These are phyloP conservation scores for Tenthredo amoena DNA, from an alignment of 2,888 invertebrate genomes.

Conservation along the genomic window DNA sequence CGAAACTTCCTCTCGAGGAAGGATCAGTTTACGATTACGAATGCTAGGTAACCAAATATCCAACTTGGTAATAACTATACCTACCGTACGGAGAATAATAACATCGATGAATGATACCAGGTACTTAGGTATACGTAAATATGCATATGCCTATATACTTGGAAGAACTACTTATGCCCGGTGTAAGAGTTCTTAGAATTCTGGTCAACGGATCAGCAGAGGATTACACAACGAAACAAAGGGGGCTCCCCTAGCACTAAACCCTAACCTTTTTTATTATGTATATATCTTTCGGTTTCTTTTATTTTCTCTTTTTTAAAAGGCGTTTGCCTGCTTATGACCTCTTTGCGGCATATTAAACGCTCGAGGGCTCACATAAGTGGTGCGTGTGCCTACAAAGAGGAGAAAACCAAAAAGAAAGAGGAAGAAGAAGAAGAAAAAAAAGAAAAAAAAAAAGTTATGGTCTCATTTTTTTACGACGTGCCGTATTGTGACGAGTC, in stretches of 20 bases:
- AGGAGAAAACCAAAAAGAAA: background rate
- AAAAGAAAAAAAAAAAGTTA: background rate
- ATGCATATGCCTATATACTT: background rate
- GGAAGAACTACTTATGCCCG: background rate
- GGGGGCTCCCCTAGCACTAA: background rate
- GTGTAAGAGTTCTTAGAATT: background rate
- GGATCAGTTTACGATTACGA: constrained; percentile 13
- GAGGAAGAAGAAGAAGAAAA: background rate
- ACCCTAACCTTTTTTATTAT: background rate
- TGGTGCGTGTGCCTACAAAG: constrained; percentile 15
- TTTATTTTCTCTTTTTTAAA: constrained; percentile 42
- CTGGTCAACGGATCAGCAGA: background rate
- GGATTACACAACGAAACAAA: constrained; percentile 27
- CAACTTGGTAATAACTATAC: background rate
- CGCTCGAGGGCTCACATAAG: constrained; percentile 43
- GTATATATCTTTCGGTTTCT: background rate
- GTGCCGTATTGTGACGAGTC: background rate
- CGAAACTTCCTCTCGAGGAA: background rate
- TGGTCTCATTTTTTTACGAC: constrained; percentile 7
- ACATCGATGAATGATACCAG: background rate
- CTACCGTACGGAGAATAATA: background rate
- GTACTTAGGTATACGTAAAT: background rate
- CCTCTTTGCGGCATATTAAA: constrained; percentile 49
- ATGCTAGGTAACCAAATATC: background rate
- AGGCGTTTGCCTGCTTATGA: constrained; percentile 34